These are phyloP conservation scores for Toxonevra muliebris DNA, from an alignment of 2,888 invertebrate genomes.

Conservation along the genomic window DNA sequence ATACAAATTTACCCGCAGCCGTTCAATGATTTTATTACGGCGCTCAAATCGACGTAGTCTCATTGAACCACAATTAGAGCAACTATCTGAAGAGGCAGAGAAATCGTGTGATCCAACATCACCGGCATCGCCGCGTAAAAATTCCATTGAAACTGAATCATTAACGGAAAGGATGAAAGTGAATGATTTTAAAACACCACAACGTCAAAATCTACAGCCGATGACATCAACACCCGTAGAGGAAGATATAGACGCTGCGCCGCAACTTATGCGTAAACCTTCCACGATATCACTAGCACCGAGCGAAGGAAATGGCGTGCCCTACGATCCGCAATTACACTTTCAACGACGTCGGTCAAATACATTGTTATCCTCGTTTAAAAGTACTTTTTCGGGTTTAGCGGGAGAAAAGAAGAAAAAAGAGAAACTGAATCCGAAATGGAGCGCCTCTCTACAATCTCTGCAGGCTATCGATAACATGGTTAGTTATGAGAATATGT, in stretches of 20 bases:
- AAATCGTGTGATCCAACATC: constrained; percentile 54
- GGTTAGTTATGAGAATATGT: constrained; percentile 69
- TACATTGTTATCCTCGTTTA: constrained; percentile 58
- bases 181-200: constrained; percentile 41
- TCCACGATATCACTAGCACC: constrained; percentile 47
- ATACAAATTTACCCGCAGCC: constrained; percentile 61
- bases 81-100: constrained; percentile 61
- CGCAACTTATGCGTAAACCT: constrained; percentile 40
- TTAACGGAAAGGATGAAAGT: constrained; percentile 19
- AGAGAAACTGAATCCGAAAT: constrained; percentile 63
- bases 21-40: constrained; percentile 61
- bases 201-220: constrained; percentile 46
- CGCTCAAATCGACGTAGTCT: constrained; percentile 61
- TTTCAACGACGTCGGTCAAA: constrained; percentile 60
- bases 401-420: constrained; percentile 55
- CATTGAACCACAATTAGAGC: constrained; percentile 62
- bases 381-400: constrained; percentile 53
- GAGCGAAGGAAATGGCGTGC: constrained; percentile 15
- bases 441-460: constrained; percentile 68
- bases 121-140: constrained; percentile 54
- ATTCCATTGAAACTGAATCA: constrained; percentile 44
- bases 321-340: constrained; percentile 53
- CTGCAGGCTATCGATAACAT: constrained; percentile 68
- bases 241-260: background rate
- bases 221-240: constrained; percentile 51